Percentiles rank a stretch among this genome's conserved stretches.
Conservation (phyloP, 2,797 vertebrate species). For the Galaxias olidus region DNA sequence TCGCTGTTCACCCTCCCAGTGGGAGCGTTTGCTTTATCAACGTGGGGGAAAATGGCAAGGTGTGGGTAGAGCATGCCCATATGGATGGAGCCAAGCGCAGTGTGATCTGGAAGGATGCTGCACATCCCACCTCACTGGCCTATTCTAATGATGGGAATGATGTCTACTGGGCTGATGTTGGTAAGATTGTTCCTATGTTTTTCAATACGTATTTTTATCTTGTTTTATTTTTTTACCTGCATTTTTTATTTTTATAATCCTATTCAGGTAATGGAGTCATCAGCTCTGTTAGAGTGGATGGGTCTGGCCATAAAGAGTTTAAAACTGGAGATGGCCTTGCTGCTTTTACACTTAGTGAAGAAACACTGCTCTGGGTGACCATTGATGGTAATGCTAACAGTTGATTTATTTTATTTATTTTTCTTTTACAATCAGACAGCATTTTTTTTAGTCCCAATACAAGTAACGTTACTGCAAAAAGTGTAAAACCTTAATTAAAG, state of each 20-base stretch:
- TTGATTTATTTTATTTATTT: too few relatives aligned
- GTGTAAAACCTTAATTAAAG: too few relatives aligned
- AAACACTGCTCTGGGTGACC: slow-evolving; percentile 84
- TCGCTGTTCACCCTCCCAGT: slow-evolving; percentile 77
- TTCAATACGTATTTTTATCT: not conserved
- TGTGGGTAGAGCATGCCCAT: slow-evolving; percentile 77
- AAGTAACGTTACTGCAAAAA: too few relatives aligned
- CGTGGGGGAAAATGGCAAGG: accelerated
- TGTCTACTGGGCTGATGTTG: slow-evolving; percentile 86
- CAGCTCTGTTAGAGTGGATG: slow-evolving; percentile 60
- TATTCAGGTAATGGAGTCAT: slow-evolving; percentile 59
- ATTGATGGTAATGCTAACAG: slow-evolving; percentile 57
- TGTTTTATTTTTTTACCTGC: not conserved
- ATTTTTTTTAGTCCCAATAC: too few relatives aligned
- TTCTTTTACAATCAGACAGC: too few relatives aligned
- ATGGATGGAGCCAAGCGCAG: slow-evolving; percentile 80
- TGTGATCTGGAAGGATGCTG: slow-evolving; percentile 75
- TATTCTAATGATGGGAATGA: slow-evolving; percentile 71
- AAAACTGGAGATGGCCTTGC: slow-evolving; percentile 65
- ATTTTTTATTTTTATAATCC: not conserved
- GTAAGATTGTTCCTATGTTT: slow-evolving; percentile 62
- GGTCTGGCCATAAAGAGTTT: slow-evolving; percentile 75
- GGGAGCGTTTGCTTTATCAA: slow-evolving; percentile 83
- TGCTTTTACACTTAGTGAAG: slow-evolving; percentile 74
- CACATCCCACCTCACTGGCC: slow-evolving; percentile 73